These are phyloP conservation scores for Apaloderma vittatum DNA, from an alignment of 2,113 vertebrate species.

Conservation along the genomic window DNA sequence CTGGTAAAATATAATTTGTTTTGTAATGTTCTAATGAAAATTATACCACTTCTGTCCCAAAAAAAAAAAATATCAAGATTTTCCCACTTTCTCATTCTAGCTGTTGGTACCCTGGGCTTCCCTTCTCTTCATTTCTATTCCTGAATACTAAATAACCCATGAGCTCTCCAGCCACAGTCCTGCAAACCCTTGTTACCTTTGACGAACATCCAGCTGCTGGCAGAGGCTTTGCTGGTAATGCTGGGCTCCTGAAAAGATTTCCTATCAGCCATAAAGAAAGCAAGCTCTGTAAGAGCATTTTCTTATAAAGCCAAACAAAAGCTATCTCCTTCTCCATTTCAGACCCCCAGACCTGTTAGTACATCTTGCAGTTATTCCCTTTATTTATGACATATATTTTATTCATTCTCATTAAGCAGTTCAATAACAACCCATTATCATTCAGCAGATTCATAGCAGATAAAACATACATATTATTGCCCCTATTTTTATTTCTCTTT, in stretches of 20 bases:
- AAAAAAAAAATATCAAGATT: background rate
- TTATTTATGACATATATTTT: slow-evolving; percentile 56
- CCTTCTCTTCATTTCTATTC: background rate
- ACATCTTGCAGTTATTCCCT: background rate
- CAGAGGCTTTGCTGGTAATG: background rate
- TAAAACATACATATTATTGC: slow-evolving; percentile 50
- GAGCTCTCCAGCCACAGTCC: background rate
- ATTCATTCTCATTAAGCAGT: slow-evolving; percentile 35
- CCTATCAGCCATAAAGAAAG: background rate
- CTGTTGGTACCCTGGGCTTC: background rate
- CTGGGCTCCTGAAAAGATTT: background rate
- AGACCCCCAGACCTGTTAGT: background rate
- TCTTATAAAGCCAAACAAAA: background rate
- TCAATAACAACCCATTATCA: slow-evolving; percentile 46
- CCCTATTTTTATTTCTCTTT: slow-evolving; percentile 49
- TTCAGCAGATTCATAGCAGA: slow-evolving; percentile 38
- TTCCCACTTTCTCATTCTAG: background rate
- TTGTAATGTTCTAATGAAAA: slow-evolving; percentile 43
- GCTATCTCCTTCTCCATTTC: background rate
- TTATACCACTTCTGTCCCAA: background rate
- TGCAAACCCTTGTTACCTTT: background rate
- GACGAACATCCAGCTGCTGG: background rate
- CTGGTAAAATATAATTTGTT: slow-evolving; percentile 60
- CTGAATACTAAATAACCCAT: background rate
- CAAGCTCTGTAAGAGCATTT: background rate